phyloP scores from a whole-genome alignment of 2,113 vertebrate genomes.

The Barnardius zonarius region DNA sequence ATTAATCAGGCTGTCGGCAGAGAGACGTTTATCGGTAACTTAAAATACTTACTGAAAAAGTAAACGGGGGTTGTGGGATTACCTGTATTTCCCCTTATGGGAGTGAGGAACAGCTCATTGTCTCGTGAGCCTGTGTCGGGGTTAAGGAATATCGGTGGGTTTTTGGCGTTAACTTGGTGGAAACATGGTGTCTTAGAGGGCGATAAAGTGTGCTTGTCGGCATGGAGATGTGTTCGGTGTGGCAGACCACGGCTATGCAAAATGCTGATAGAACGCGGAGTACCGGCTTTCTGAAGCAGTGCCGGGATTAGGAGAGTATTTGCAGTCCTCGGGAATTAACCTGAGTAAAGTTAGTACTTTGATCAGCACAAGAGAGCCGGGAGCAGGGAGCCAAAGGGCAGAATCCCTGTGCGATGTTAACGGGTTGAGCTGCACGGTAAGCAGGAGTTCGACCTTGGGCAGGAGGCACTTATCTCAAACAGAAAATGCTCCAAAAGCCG shows the following conservation, averaged over 20 bases:
- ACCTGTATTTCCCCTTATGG: rapidly evolving
- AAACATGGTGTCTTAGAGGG: neutral
- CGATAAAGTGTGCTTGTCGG: neutral
- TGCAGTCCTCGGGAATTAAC: neutral
- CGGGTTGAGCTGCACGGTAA: neutral
- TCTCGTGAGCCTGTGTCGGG: rapidly evolving
- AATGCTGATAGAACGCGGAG: neutral
- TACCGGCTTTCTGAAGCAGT: rapidly evolving
- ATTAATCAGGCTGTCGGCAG: neutral
- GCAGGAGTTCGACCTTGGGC: neutral
- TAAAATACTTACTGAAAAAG: neutral
- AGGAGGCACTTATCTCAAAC: neutral
- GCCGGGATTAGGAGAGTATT: neutral
- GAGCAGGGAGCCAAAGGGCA: neutral
- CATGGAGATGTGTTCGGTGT: neutral
- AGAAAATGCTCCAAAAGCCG: neutral
- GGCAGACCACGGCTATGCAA: neutral
- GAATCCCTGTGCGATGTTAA: neutral
- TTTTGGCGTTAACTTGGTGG: neutral
- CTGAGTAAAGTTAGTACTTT: neutral
- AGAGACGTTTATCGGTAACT: neutral
- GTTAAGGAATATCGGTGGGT: neutral
- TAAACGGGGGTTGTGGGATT: neutral
- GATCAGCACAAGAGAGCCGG: neutral
- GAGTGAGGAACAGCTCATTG: neutral